Evolutionary conservation across 2,113 vertebrate genomes (phyloP), one percentile per base, ranked within the genome.

Genomic region (Muntiacus muntjak): DNA sequence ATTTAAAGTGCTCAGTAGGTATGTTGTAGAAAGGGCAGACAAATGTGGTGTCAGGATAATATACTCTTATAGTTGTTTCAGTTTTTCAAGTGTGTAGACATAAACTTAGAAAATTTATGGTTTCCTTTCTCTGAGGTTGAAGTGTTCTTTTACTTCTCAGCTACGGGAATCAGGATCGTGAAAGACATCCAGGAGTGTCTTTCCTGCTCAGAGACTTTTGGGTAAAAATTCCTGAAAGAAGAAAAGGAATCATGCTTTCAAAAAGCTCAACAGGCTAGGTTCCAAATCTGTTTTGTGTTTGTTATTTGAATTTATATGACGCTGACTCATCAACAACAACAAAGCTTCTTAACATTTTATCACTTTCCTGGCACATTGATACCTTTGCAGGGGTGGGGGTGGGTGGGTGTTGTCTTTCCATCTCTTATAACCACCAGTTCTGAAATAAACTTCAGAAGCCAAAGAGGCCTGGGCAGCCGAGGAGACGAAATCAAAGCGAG

Each of bases 401-500:
- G 74, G 36, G 40, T 7, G 11, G 26, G 8, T 16, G 54, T 64
- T 26, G 25, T 50, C 25, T 71, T 55, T 90, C 23, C 13, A 30
- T 54, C 55, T 82, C 45, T 21, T 50, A 15, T 17, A 85, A 89
- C 81, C 58, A 16, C 58, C 55, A 86, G 57, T 40, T 96, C 94
- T 86, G 95, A 96, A 97, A 94, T 96, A 81, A 89, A 90, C 95
- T 85, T 54, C 54, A 67, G 95, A 88, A 78, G 95, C 76, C 5
- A 45, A 17, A 57, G 84, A 55, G 50, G 55, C 36, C 57, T 1
- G 10, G 87, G 57, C 93, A 78, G 54, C 19, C 33, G 55, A 94
- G 81, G 81, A 45, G 33, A 58, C 5, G 85, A 93, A 97, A 97
- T 98, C 96, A 95, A 97, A 97, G 97, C 2, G 1, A 92, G 67